These are phyloP conservation scores for Calcarius lapponicus DNA, from an alignment of 2,797 vertebrate genomes.

Conservation along the genomic window DNA sequence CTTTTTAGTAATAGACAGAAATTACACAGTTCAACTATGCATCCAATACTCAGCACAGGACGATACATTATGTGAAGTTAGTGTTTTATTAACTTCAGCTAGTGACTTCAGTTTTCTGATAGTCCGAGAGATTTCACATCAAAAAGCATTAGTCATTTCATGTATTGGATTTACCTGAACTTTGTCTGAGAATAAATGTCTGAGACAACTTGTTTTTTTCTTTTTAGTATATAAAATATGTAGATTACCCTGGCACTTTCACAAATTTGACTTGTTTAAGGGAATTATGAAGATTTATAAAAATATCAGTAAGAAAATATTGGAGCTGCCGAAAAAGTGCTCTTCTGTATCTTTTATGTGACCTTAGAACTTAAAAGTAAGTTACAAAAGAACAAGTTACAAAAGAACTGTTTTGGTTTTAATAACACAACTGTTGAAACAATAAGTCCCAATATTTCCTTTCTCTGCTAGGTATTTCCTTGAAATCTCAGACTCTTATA, in stretches of 20 bases:
- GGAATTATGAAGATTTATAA: neutral
- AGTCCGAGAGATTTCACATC: neutral
- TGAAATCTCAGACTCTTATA: neutral
- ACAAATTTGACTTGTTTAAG: neutral
- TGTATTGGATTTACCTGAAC: neutral
- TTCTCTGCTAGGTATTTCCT: neutral
- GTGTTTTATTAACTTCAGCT: neutral
- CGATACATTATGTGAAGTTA: neutral
- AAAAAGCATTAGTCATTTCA: neutral
- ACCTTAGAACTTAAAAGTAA: neutral
- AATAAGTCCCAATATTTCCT: neutral
- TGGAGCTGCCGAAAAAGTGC: neutral
- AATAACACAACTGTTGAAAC: neutral
- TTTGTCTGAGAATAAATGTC: neutral
- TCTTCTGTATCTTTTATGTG: neutral
- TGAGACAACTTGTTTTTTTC: neutral
- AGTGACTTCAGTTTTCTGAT: neutral
- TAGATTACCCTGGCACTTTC: neutral
- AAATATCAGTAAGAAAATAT: neutral
- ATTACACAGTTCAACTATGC: neutral
- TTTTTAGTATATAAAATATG: neutral
- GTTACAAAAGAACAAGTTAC: neutral
- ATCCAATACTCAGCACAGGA: neutral
- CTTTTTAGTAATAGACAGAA: conserved; percentile 15
- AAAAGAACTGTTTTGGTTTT: neutral